Percentiles rank a stretch among this genome's conserved stretches.
Evolutionary conservation across 2,888 invertebrate genomes (phyloP).

Genomic region (Pseudeuparius sepicola): DNA sequence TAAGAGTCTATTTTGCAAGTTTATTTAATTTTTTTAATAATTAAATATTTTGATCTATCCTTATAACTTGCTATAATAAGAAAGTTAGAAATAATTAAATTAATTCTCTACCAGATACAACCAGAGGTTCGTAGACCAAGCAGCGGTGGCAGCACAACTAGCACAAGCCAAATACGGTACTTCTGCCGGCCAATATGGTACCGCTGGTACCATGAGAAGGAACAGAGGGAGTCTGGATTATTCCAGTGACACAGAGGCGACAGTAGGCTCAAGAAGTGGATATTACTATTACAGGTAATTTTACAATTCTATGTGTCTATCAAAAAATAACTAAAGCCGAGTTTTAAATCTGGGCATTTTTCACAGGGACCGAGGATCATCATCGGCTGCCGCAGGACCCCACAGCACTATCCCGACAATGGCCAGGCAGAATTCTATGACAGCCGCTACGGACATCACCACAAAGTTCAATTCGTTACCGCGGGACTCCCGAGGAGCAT

Average conservation of each 20-base stretch:
- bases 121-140: conserved; percentile 43
- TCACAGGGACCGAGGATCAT: conserved; percentile 36
- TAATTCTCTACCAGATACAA: conserved; percentile 31
- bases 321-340: conserved; percentile 13
- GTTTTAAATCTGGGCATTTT: no score
- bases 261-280: conserved; percentile 66
- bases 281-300: conserved; percentile 57
- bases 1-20: no score
- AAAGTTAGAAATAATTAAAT: no score
- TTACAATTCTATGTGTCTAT: no score
- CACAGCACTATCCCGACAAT: conserved; percentile 40
- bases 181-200: conserved; percentile 35
- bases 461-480: conserved; percentile 67
- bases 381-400: conserved; percentile 33
- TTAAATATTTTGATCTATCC: no score
- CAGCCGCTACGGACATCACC: conserved; percentile 49
- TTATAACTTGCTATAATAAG: no score
- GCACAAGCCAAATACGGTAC: conserved; percentile 39
- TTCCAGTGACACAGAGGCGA: conserved; percentile 94
- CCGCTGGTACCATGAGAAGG: conserved; percentile 52
- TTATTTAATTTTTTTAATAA: no score
- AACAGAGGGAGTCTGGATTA: conserved; percentile 76
- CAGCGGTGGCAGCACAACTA: conserved; percentile 41
- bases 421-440: conserved; percentile 38
- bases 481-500: conserved; percentile 52